These are phyloP conservation scores for Brachyopa scutellaris DNA, from an alignment of 2,888 invertebrate genomes.

Conservation along the genomic window DNA sequence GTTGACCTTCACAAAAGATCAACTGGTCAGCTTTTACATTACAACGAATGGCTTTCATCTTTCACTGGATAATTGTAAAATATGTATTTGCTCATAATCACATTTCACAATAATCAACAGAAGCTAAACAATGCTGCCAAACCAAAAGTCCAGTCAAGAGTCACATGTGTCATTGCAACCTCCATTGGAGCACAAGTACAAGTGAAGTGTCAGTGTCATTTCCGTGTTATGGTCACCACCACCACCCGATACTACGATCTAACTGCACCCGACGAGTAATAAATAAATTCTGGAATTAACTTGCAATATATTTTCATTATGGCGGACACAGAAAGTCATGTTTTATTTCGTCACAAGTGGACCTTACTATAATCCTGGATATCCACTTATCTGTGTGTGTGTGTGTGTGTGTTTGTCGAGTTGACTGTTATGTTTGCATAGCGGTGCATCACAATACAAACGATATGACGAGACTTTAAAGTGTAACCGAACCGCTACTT, in stretches of 20 bases:
- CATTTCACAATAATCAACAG: constrained; percentile 5
- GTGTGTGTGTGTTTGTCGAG: background rate
- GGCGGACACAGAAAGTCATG: constrained; percentile 81
- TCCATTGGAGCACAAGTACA: background rate
- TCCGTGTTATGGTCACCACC: constrained; percentile 51
- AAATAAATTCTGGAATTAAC: constrained; percentile 82
- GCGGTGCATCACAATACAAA: constrained; percentile 39
- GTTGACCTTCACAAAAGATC: too few relatives aligned
- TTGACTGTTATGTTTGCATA: constrained; percentile 41
- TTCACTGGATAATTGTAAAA: constrained; percentile 46
- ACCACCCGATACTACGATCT: constrained; percentile 35
- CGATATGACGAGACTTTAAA: constrained; percentile 20
- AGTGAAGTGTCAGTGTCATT: constrained; percentile 44
- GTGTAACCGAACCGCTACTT: constrained; percentile 26
- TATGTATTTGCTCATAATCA: constrained; percentile 30
- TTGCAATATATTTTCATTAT: constrained; percentile 82
- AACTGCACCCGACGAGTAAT: constrained; percentile 74
- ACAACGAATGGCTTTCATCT: too few relatives aligned
- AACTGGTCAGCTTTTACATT: too few relatives aligned
- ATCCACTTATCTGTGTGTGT: too few relatives aligned
- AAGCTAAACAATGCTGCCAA: constrained; percentile 19
- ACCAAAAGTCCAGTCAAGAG: background rate
- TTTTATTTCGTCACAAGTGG: constrained; percentile 82
- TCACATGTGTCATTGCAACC: constrained; percentile 2
- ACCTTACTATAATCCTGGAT: constrained; percentile 76